These are phyloP conservation scores for Plotosus lineatus DNA, from an alignment of 2,113 vertebrate species.

Conservation along the genomic window DNA sequence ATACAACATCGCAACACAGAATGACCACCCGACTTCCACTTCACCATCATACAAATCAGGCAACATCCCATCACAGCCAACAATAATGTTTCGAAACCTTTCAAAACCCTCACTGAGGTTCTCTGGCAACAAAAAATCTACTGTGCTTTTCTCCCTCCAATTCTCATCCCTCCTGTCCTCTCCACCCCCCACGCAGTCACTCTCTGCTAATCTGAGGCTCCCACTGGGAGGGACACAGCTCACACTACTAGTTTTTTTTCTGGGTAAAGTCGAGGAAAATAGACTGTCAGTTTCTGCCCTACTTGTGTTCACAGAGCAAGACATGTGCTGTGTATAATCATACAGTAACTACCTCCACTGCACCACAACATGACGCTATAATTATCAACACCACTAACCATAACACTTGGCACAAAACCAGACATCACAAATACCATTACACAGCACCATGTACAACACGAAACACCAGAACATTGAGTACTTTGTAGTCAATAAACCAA, in stretches of 20 bases:
- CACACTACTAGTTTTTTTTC: constrained; percentile 66
- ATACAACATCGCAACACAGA: too few species aligned
- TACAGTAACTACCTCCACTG: neutral
- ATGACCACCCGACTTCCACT: too few species aligned
- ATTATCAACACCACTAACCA: neutral
- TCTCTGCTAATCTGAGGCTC: constrained; percentile 71
- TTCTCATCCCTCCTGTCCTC: neutral
- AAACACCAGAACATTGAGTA: too few species aligned
- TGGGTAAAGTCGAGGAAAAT: constrained; percentile 72
- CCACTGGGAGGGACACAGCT: constrained; percentile 62
- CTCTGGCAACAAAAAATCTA: neutral
- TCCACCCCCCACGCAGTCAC: neutral
- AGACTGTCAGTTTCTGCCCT: constrained; percentile 72
- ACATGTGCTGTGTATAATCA: neutral
- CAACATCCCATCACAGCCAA: too few species aligned
- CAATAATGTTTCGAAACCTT: neutral
- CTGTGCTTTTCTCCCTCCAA: too few species aligned
- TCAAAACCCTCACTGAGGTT: neutral
- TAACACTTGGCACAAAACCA: neutral
- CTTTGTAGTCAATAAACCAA: too few species aligned
- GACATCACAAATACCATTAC: too few species aligned
- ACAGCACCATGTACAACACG: neutral
- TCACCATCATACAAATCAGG: neutral
- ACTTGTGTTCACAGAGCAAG: constrained; percentile 60
- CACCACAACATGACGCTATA: neutral